These are phyloP conservation scores for human (Homo sapiens) DNA, from an alignment of 2,113 vertebrate genomes.

Conservation along the genomic window GRCh38 chr4:52654001-52654500, in stretches of 20 bases:
- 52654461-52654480: constrained; percentile 22
- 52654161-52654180: constrained; percentile 48
- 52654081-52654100: constrained; percentile 47
- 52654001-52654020: neutral
- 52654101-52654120: constrained; percentile 40
- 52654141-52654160: neutral
- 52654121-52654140: constrained; percentile 32
- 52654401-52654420: neutral
- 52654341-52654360: neutral
- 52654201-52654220: constrained; percentile 32
- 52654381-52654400: neutral
- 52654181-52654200: constrained; percentile 34
- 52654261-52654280: neutral
- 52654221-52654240: neutral
- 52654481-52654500: constrained; percentile 32
- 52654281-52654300: neutral
- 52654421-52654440: neutral
- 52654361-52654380: neutral
- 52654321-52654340: neutral
- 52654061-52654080: neutral
- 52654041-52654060: constrained; percentile 38
- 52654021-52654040: constrained; percentile 24
- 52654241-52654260: neutral
- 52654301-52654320: neutral
- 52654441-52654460: constrained; percentile 34